Percentiles rank a stretch among this genome's conserved stretches.
These are phyloP conservation scores for Clistopyga incitator DNA, from an alignment of 2,888 invertebrate genomes.

Conservation along the genomic window DNA sequence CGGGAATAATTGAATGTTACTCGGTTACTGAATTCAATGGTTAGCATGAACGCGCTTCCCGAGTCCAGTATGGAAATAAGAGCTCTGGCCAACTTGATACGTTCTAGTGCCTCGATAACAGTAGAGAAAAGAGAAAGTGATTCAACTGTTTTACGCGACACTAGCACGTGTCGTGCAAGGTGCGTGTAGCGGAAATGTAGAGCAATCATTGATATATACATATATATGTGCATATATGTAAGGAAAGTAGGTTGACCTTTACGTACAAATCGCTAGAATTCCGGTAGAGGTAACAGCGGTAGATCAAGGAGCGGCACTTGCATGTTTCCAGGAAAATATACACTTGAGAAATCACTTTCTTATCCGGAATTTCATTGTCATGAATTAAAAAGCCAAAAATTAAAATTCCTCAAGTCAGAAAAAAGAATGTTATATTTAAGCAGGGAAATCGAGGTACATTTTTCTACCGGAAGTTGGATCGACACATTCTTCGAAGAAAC, in stretches of 20 bases:
- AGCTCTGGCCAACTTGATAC: constrained; percentile 12
- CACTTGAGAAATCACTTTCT: not conserved
- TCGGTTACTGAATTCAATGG: constrained; percentile 43
- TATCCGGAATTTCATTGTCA: no score
- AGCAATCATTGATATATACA: constrained; percentile 54
- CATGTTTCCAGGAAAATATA: not conserved
- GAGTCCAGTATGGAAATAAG: constrained; percentile 1
- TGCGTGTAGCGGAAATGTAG: constrained; percentile 64
- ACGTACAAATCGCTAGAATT: constrained; percentile 33
- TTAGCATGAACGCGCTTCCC: constrained; percentile 34
- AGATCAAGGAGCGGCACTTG: not conserved
- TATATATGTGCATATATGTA: constrained; percentile 36
- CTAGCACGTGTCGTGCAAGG: constrained; percentile 49
- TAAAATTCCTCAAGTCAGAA: no score
- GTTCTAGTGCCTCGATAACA: constrained; percentile 5
- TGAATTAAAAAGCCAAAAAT: no score
- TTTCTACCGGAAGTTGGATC: no score
- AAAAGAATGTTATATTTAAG: no score
- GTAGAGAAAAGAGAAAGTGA: constrained; percentile 70
- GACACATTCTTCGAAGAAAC: no score
- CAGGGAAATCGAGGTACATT: no score
- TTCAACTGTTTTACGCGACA: constrained; percentile 63
- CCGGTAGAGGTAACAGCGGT: not conserved
- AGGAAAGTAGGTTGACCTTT: constrained; percentile 69
- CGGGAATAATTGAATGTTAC: constrained; percentile 55